phyloP scores from a whole-genome alignment of 2,797 vertebrate genomes.

The Paramormyrops hopkinsi region DNA sequence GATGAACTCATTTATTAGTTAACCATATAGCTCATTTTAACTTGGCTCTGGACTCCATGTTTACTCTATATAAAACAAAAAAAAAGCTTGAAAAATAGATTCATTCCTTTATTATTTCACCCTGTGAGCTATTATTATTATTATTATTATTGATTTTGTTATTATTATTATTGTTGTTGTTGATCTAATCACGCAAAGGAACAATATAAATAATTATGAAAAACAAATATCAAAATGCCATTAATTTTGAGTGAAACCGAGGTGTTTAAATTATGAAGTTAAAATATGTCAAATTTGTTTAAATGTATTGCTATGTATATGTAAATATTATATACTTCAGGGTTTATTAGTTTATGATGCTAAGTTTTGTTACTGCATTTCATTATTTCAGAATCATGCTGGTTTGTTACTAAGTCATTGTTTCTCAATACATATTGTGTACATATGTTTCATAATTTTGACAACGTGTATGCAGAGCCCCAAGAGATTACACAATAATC shows the following conservation, averaged over 20 bases:
- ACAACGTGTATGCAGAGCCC: background rate
- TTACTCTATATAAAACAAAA: background rate
- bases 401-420: background rate
- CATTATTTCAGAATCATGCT: background rate
- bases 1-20: conserved; percentile 27
- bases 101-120: background rate
- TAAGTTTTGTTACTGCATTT: background rate
- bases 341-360: conserved; percentile 3
- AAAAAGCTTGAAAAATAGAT: background rate
- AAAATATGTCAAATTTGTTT: background rate
- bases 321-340: background rate
- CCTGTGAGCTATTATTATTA: background rate
- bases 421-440: background rate
- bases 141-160: background rate
- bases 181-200: background rate
- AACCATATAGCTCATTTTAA: background rate
- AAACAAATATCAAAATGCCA: background rate
- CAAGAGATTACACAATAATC: background rate
- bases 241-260: background rate
- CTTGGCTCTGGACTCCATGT: conserved; percentile 14
- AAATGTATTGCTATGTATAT: background rate
- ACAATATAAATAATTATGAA: background rate
- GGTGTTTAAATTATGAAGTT: background rate
- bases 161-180: background rate
- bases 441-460: background rate